phyloP scores from a whole-genome alignment of 2,888 invertebrate genomes.

The Idaea straminata region DNA sequence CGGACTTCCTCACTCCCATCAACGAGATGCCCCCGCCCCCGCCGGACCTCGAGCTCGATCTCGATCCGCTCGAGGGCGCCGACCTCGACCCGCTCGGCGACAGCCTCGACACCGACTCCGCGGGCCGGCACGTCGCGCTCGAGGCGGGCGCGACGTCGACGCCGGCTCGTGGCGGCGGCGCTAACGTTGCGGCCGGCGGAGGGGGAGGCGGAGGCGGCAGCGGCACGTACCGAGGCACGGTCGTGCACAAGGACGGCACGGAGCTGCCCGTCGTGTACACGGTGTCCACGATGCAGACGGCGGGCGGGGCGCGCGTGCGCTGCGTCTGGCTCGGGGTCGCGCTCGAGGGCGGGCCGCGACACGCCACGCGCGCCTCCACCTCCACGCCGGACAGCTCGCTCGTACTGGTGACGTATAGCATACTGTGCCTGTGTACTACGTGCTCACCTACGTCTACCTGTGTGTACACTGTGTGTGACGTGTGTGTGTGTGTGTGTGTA shows the following conservation, averaged over 20 bases:
- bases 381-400: constrained; percentile 75
- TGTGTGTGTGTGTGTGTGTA: background rate
- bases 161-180: constrained; percentile 46
- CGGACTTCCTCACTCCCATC: constrained; percentile 74
- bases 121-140: too few species aligned
- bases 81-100: too few species aligned
- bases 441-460: too few species aligned
- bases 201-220: constrained; percentile 31
- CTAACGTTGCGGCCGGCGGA: too few species aligned
- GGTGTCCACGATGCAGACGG: constrained; percentile 73
- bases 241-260: constrained; percentile 67
- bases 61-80: too few species aligned
- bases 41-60: too few species aligned
- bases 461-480: too few species aligned
- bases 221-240: constrained; percentile 68
- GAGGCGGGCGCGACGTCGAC: constrained; percentile 59
- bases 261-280: constrained; percentile 78
- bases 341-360: constrained; percentile 53
- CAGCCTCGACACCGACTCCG: too few species aligned
- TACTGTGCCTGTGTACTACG: too few species aligned
- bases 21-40: constrained; percentile 76
- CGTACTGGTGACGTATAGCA: too few species aligned
- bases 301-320: constrained; percentile 74
- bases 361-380: constrained; percentile 70
- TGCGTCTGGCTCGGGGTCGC: constrained; percentile 82